Evolutionary conservation across 2,113 vertebrate genomes (phyloP).

Genomic region (Eulacestoma nigropectus): DNA sequence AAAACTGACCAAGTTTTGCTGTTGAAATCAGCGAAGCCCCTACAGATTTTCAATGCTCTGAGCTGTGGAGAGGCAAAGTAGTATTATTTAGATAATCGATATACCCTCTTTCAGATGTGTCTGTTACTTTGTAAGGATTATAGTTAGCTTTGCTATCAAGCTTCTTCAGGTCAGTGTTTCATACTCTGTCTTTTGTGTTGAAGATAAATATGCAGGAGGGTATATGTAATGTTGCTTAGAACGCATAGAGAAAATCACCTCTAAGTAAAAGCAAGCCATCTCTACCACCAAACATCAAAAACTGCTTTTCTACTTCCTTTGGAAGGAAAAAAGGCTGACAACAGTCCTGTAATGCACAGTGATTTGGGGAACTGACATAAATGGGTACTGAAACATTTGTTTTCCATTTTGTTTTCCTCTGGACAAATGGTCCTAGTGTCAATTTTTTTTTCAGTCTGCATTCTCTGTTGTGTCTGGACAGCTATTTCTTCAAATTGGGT

Average conservation of each 20-base stretch:
- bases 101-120: background rate
- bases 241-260: background rate
- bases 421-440: slow-evolving; percentile 6
- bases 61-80: background rate
- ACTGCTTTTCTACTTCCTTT: background rate
- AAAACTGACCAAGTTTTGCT: background rate
- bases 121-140: background rate
- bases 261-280: background rate
- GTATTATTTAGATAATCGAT: background rate
- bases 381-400: background rate
- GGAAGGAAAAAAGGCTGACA: background rate
- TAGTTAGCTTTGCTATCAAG: background rate
- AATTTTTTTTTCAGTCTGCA: background rate
- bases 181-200: background rate
- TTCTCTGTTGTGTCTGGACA: slow-evolving; percentile 55
- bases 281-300: background rate
- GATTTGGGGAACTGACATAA: background rate
- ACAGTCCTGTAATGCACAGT: background rate
- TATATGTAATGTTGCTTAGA: background rate
- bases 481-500: slow-evolving; percentile 64
- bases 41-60: background rate
- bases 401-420: slow-evolving; percentile 18
- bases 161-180: background rate
- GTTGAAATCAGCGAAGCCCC: background rate
- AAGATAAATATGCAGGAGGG: background rate